phyloP scores from a whole-genome alignment of 2,888 invertebrate genomes.

The Ophion slaviceki region DNA sequence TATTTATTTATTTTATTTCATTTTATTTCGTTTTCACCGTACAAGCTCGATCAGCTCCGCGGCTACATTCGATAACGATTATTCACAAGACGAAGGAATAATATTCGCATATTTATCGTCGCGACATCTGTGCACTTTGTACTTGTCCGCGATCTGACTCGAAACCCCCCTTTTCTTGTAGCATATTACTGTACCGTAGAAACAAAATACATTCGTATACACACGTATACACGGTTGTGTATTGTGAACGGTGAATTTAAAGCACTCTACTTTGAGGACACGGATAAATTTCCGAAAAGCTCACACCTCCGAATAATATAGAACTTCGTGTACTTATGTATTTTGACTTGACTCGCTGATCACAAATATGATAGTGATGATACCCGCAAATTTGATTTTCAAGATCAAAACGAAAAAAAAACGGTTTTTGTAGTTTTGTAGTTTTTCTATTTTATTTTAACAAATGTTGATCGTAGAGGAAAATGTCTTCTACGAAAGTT shows the following conservation, averaged over 20 bases:
- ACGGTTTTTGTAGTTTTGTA: too few species aligned
- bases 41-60: slow-evolving; percentile 66
- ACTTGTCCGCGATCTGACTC: slow-evolving; percentile 66
- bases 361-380: too few species aligned
- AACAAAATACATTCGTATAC: slow-evolving; percentile 25
- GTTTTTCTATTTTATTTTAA: too few species aligned
- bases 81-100: slow-evolving; percentile 68
- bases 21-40: slow-evolving; percentile 13
- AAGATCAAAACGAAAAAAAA: too few species aligned
- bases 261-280: too few species aligned
- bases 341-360: too few species aligned
- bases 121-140: slow-evolving; percentile 71
- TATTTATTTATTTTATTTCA: slow-evolving; percentile 26
- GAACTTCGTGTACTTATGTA: too few species aligned
- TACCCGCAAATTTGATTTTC: too few species aligned
- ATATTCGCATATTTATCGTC: slow-evolving; percentile 70
- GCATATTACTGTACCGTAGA: slow-evolving; percentile 46
- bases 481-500: too few species aligned
- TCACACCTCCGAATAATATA: too few species aligned
- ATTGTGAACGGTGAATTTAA: neutral
- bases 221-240: slow-evolving; percentile 9
- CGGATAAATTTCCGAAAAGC: too few species aligned
- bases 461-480: too few species aligned
- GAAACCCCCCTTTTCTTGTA: slow-evolving; percentile 46
- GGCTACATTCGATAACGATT: slow-evolving; percentile 70